Percentiles rank a stretch among this genome's conserved stretches.
These are phyloP conservation scores for Orius laevigatus DNA, from an alignment of 1,140 invertebrate species.

Conservation along the genomic window DNA sequence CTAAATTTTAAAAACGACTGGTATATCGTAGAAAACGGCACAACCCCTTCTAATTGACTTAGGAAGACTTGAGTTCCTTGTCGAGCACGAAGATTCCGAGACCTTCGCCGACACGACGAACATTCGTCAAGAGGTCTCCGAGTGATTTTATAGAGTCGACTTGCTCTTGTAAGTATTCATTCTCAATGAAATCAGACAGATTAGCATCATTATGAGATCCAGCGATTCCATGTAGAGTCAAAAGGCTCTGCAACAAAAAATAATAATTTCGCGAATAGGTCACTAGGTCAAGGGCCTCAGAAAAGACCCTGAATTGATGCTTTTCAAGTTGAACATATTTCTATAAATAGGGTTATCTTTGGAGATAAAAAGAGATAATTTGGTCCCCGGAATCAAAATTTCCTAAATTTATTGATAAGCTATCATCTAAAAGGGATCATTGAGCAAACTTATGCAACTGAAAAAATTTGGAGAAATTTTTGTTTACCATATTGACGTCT, in stretches of 20 bases:
- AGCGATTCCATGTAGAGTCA: slow-evolving; percentile 49
- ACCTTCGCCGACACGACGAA: slow-evolving; percentile 51
- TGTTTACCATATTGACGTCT: slow-evolving; percentile 48
- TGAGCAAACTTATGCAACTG: too few relatives aligned
- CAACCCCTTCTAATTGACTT: background rate
- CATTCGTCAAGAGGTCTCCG: slow-evolving; percentile 48
- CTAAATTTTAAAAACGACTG: too few relatives aligned
- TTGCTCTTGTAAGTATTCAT: slow-evolving; percentile 54
- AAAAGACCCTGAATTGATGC: background rate
- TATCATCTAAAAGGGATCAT: too few relatives aligned
- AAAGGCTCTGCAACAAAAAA: slow-evolving; percentile 35
- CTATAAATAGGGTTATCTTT: too few relatives aligned
- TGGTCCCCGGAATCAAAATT: too few relatives aligned
- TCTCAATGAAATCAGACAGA: slow-evolving; percentile 53
- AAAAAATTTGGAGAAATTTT: too few relatives aligned
- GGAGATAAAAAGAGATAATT: background rate
- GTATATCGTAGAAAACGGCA: too few relatives aligned
- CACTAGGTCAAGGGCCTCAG: background rate
- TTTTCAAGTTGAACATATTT: background rate
- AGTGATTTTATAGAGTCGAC: slow-evolving; percentile 60
- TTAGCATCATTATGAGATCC: slow-evolving; percentile 47
- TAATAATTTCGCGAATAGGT: background rate
- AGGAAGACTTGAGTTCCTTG: slow-evolving; percentile 32
- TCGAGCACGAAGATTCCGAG: slow-evolving; percentile 60
- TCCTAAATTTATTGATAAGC: too few relatives aligned